These are phyloP conservation scores for Gerris lacustris DNA, from an alignment of 2,888 invertebrate genomes.

Conservation along the genomic window DNA sequence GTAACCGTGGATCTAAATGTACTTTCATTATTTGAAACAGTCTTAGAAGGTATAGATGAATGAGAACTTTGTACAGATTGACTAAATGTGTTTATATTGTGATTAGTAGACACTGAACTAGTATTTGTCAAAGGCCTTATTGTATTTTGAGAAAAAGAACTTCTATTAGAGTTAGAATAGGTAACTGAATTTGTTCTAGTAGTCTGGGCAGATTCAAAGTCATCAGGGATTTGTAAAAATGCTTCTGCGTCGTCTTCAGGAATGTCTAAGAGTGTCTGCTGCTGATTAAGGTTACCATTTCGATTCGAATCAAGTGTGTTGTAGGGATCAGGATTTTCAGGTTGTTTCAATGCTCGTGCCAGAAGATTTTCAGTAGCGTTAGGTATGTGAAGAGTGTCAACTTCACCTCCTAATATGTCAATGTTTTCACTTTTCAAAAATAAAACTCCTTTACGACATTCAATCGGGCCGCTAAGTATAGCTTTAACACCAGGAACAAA, in stretches of 20 bases:
- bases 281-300: background rate
- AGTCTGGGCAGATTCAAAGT: background rate
- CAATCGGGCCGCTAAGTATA: conserved; percentile 38
- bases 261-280: background rate
- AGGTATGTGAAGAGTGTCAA: conserved; percentile 35
- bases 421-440: conserved; percentile 38
- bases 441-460: conserved; percentile 40
- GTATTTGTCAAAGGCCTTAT: too few species aligned
- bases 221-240: too few species aligned
- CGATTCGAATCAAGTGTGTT: background rate
- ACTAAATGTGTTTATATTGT: background rate
- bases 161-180: too few species aligned
- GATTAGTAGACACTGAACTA: too few species aligned
- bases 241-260: background rate
- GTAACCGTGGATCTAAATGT: too few species aligned
- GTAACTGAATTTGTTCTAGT: background rate
- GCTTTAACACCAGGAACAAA: conserved; percentile 33
- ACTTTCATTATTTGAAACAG: background rate
- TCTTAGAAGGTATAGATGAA: background rate
- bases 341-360: conserved; percentile 33
- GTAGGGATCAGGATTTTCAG: conserved; percentile 24
- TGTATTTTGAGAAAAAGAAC: too few species aligned
- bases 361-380: conserved; percentile 36
- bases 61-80: background rate
- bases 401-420: conserved; percentile 41